Evolutionary conservation across 1,140 invertebrate genomes (phyloP).

Genomic region (Hypsibius dujardini): DNA sequence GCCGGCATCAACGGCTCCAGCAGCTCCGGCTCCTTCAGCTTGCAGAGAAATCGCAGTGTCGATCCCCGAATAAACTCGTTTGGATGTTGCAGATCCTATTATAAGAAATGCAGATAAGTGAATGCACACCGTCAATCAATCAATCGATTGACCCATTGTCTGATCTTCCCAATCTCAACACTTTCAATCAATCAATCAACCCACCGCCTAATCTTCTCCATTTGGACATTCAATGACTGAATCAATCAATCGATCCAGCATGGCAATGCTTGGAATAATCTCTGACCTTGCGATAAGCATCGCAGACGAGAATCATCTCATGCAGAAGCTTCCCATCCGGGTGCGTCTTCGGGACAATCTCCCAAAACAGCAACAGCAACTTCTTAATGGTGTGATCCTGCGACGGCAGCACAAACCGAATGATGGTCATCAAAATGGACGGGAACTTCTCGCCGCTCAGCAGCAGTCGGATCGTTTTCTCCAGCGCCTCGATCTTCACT

Average conservation of each 20-base stretch:
- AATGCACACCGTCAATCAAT: not conserved
- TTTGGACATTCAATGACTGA: not conserved
- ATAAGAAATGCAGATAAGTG: slow-evolving; percentile 22
- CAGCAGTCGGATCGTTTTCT: slow-evolving; percentile 90
- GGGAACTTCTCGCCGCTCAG: slow-evolving; percentile 51
- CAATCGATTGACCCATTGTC: too few relatives aligned
- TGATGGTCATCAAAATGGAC: slow-evolving; percentile 38
- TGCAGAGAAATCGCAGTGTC: slow-evolving; percentile 83
- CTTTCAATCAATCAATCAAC: too few relatives aligned
- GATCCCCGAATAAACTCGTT: slow-evolving; percentile 97
- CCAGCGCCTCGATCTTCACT: slow-evolving; percentile 82
- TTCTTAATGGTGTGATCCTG: slow-evolving; percentile 97
- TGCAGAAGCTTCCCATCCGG: slow-evolving; percentile 89
- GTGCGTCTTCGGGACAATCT: slow-evolving; percentile 92
- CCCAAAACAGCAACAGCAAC: slow-evolving; percentile 91
- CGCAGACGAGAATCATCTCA: slow-evolving; percentile 98
- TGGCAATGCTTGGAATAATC: too few relatives aligned
- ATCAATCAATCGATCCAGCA: slow-evolving; percentile 20
- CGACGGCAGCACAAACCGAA: slow-evolving; percentile 38
- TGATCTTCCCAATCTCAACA: too few relatives aligned
- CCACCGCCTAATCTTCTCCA: not conserved
- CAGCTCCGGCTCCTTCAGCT: slow-evolving; percentile 92
- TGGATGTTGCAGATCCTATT: slow-evolving; percentile 85
- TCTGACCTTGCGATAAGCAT: slow-evolving; percentile 81
- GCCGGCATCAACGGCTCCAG: slow-evolving; percentile 95